Base-by-base conservation (phyloP, 1,140 invertebrate species). In the Oryzaephilus surinamensis region DNA sequence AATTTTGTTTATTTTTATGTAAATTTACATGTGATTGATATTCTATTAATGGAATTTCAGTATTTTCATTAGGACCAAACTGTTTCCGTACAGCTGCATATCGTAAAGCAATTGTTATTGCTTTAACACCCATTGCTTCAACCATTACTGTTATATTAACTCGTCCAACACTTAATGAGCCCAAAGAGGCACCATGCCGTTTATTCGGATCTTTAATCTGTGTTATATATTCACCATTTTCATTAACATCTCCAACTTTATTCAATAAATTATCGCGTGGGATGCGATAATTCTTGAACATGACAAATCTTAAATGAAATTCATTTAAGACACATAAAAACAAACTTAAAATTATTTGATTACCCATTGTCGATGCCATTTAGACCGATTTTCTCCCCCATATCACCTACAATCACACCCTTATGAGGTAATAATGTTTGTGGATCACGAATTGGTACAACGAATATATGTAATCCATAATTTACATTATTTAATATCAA, bases 331-430 rank as follows among this genome's bases (percentile, higher is more conserved):
- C n/a, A 16, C 19, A 16, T 21, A 36, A 11, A 20, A 17, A n/a
- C 13, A 13, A 12, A 11, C 14, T 38, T 31, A 18, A 0, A 30
- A 30, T 30, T 16, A 16, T 15, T 35, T 12, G 11, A 42, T 51
- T 56, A 72, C 74, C 85, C 91, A 70, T 95, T 95, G 54, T 95
- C 90, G 12, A 94, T 63, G 30, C 89, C 89, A 65, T 94, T 88
- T 1, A 91, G 64, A 24, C 83, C 87, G 26, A 84, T 69, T 67
- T 95, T 95, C 58, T 85, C 79, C 1, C 91, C 90, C 70, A 94
- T 84, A 61, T 96, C 90, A 7, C 81, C 81, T 17, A 83, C 66
- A 4, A 66, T 69, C 0, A 84, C 63, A 6, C 77, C 84, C 2
- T 84, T 76, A 51, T 78, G 79, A 1, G 85, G 70, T 13, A 74